Evolutionary conservation across 2,888 invertebrate species (phyloP), one percentile per base, ranked within the genome.

Genomic region (Trisateles emortualis): DNA sequence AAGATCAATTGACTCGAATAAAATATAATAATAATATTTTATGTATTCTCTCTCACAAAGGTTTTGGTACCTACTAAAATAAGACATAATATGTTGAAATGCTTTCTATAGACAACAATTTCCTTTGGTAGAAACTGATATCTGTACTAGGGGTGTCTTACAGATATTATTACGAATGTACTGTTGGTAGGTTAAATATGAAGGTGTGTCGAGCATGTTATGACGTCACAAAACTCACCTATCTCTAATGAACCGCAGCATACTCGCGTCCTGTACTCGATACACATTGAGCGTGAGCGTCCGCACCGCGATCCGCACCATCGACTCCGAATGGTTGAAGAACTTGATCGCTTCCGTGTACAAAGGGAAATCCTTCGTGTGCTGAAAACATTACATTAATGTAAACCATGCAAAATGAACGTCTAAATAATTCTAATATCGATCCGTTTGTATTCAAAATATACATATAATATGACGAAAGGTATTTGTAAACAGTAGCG

Each of bases 341-440:
- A 99, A 99, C 88, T 99, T 99, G 59, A 99, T 98, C 29, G 99
- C 99, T 92, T 99, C 99, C 1, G 99, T 99, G 84, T 99, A 99
- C 13, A 99, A 93, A 4, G 99, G 99, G 90, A 99, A 99, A 88
- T 99, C 99, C 92, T 99, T 98, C 47, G 99, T 99, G 81, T 98
- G 97, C 98, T 98, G 79, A 6, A 78, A 76, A 60, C 48, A 62
- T 42, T 41, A 30, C 10, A 10, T 5, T 14, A 2, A 9, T 49
- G 10, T 36, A 42, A 13, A 26, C 13, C 26, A 22, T 9, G 41
- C 3, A 39, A 13, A 29, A 14, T n/a, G 10, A 29, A 30, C 16
- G 17, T 19, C 19, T 6, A 26, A 26, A 4, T 26, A 26, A 26
- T 3, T 8, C 9, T 26, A 26, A 26, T 26, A 26, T 26, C 26